phyloP scores from a whole-genome alignment of 2,888 invertebrate species.

The Neoitamus cyanurus region DNA sequence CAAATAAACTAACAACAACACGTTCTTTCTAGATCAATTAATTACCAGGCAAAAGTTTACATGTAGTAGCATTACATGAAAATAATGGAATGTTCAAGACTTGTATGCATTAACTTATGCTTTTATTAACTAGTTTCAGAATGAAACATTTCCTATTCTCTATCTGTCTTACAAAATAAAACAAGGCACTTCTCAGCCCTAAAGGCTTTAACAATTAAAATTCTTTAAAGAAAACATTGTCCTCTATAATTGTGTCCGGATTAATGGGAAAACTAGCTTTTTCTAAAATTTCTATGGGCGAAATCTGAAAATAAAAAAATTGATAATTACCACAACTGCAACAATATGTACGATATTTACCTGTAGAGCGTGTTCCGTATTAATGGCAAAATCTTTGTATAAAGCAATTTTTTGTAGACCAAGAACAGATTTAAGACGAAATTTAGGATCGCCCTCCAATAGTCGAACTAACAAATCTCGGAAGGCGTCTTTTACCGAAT shows the following conservation, averaged over 20 bases:
- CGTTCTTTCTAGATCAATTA: no score
- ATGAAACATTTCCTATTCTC: not conserved
- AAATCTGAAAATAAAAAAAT: slow-evolving; percentile 28
- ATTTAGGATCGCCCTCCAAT: slow-evolving; percentile 58
- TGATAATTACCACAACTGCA: not conserved
- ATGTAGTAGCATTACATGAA: no score
- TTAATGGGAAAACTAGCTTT: slow-evolving; percentile 54
- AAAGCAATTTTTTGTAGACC: slow-evolving; percentile 61
- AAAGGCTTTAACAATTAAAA: not conserved
- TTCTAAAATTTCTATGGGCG: slow-evolving; percentile 54
- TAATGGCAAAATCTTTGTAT: slow-evolving; percentile 60
- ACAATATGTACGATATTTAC: slow-evolving; percentile 54
- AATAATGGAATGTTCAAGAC: no score
- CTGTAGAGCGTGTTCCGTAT: slow-evolving; percentile 56
- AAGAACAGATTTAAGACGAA: slow-evolving; percentile 60
- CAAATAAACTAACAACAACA: no score
- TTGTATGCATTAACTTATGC: not conserved
- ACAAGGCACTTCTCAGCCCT: not conserved
- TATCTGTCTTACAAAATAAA: not conserved
- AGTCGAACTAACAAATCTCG: slow-evolving; percentile 60
- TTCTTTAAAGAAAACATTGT: not conserved
- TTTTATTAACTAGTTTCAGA: not conserved
- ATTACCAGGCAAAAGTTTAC: no score
- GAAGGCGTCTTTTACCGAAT: slow-evolving; percentile 56
- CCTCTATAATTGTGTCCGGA: slow-evolving; percentile 50